Conservation (phyloP, 2,113 vertebrate genomes). For the Empidonax traillii region DNA sequence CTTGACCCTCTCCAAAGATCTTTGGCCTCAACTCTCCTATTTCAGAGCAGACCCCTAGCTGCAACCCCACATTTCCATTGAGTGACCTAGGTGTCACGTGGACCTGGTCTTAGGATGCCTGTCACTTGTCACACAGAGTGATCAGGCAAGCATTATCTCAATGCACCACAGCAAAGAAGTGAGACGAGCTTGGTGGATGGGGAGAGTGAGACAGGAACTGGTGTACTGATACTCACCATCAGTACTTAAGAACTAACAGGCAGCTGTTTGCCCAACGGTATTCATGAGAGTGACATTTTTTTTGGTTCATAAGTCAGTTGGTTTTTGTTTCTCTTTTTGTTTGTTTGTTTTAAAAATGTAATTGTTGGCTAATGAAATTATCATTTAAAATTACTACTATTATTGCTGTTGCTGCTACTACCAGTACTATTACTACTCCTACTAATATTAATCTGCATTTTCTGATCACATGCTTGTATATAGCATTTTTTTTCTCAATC, state of each 20-base stretch:
- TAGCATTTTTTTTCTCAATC: neutral
- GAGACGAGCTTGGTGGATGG: neutral
- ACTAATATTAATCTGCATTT: neutral
- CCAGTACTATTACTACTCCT: neutral
- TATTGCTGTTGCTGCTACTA: neutral
- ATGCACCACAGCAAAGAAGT: neutral
- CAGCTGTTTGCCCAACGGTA: neutral
- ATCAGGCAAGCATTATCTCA: rapidly evolving
- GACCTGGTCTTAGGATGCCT: neutral
- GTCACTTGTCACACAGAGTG: rapidly evolving
- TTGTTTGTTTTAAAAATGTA: neutral
- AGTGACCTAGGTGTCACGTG: neutral
- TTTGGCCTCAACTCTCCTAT: neutral
- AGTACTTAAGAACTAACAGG: neutral
- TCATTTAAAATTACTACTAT: neutral
- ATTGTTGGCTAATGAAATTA: neutral
- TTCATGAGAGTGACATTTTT: no score
- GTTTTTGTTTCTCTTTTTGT: no score
- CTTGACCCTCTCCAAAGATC: neutral
- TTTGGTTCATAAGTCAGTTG: neutral
- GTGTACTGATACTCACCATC: neutral
- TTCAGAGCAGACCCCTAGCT: neutral
- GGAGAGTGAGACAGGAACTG: neutral
- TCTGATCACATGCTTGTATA: neutral
- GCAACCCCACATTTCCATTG: neutral